A percentile compares a stretch with the other conserved stretches of the same genome.
Evolutionary conservation across 2,888 invertebrate genomes (phyloP).

Genomic region (Acleris holmiana): DNA sequence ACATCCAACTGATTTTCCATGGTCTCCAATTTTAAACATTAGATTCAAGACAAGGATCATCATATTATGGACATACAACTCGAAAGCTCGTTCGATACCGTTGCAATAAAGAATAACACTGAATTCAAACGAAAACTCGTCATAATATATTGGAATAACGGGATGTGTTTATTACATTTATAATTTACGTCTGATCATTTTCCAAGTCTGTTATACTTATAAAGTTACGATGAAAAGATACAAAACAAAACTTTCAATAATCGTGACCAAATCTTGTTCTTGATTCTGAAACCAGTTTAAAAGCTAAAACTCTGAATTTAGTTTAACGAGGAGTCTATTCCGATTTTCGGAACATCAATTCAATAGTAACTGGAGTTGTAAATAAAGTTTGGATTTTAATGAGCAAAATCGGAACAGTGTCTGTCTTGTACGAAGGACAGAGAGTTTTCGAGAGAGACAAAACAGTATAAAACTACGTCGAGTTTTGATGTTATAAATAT

Average conservation of each 20-base stretch:
- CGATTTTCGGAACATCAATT: not conserved
- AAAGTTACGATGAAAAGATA: not conserved
- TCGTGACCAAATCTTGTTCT: not conserved
- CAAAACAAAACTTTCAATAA: not conserved
- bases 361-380: not conserved
- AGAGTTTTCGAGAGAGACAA: not conserved
- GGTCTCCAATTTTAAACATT: too few relatives aligned
- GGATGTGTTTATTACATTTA: constrained; percentile 23
- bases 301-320: not conserved
- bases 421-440: not conserved
- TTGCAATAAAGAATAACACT: too few relatives aligned
- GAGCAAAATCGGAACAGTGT: not conserved
- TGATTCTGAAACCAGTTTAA: not conserved
- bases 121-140: constrained; percentile 35
- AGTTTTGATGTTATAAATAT: too few relatives aligned
- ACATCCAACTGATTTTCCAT: too few relatives aligned
- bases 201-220: not conserved
- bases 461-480: too few relatives aligned
- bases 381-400: constrained; percentile 15
- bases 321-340: not conserved
- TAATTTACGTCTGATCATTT: not conserved
- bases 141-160: constrained; percentile 38
- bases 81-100: too few relatives aligned
- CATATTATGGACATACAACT: too few relatives aligned
- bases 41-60: too few relatives aligned